Evolutionary conservation across 2,888 invertebrate species (phyloP).

Genomic region (Bellardia pandia): DNA sequence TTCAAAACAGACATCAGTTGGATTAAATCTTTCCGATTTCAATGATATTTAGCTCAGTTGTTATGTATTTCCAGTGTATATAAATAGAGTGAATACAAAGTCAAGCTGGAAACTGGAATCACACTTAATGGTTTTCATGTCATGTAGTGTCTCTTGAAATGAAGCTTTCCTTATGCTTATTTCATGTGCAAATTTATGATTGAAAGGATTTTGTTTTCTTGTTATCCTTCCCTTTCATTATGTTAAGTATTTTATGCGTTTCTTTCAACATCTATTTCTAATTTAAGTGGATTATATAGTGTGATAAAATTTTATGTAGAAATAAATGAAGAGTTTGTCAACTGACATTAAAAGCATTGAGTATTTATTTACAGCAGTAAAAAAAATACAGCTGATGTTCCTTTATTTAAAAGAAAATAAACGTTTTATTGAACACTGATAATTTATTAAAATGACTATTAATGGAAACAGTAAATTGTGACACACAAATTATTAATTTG

Average conservation of each 20-base stretch:
- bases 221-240: neutral
- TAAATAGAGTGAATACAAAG: too few relatives aligned
- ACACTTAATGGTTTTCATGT: too few relatives aligned
- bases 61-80: too few relatives aligned
- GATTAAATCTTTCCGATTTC: too few relatives aligned
- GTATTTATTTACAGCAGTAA: neutral
- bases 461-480: too few relatives aligned
- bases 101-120: too few relatives aligned
- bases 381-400: neutral
- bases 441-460: too few relatives aligned
- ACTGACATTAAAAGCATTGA: neutral
- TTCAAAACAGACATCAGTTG: too few relatives aligned
- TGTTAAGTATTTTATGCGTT: neutral
- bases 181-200: constrained; percentile 2
- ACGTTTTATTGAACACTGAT: too few relatives aligned
- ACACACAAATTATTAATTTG: too few relatives aligned
- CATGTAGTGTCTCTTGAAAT: too few relatives aligned
- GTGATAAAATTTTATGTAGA: neutral
- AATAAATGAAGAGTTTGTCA: neutral
- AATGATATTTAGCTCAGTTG: too few relatives aligned
- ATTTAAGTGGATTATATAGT: neutral
- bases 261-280: neutral
- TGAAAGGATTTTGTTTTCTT: neutral
- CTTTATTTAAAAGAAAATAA: neutral
- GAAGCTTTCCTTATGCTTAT: neutral